phyloP scores from a whole-genome alignment of 2,113 vertebrate species.

The Cnemophilus loriae region DNA sequence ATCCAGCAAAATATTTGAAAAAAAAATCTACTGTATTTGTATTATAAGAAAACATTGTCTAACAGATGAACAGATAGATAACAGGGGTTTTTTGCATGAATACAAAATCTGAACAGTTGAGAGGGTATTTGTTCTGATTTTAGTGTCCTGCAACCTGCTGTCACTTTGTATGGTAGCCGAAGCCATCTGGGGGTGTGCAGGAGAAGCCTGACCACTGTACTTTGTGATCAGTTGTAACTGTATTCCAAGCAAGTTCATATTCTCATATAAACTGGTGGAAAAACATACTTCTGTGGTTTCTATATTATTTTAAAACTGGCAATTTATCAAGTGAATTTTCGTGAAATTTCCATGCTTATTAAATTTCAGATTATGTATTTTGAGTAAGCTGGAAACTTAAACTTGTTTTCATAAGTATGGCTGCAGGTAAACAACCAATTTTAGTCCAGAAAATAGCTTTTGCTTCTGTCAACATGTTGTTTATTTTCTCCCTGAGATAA shows the following conservation, averaged over 20 bases:
- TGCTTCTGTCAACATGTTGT: constrained; percentile 85
- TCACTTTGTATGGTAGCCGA: not conserved
- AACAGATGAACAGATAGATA: not conserved
- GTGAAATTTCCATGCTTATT: constrained; percentile 73
- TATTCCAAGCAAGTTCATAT: constrained; percentile 60
- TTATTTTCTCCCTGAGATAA: constrained; percentile 84
- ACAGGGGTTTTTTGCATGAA: not conserved
- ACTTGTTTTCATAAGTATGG: constrained; percentile 73
- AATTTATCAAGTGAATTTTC: constrained; percentile 66
- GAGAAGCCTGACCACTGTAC: constrained; percentile 19
- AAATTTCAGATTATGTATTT: constrained; percentile 76
- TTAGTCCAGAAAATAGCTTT: constrained; percentile 84
- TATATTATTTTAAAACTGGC: constrained; percentile 58
- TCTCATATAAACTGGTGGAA: constrained; percentile 59
- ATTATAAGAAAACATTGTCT: not conserved
- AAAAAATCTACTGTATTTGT: not conserved
- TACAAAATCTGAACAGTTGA: not conserved
- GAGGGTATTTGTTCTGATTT: not conserved
- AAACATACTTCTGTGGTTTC: constrained; percentile 55
- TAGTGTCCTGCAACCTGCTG: not conserved
- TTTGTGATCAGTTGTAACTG: constrained; percentile 35
- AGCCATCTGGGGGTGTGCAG: not conserved
- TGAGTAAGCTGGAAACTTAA: constrained; percentile 64
- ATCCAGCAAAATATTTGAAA: not conserved
- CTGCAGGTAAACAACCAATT: constrained; percentile 85